Base-by-base conservation (phyloP, 2,797 vertebrate species). In the Morus bassanus region DNA sequence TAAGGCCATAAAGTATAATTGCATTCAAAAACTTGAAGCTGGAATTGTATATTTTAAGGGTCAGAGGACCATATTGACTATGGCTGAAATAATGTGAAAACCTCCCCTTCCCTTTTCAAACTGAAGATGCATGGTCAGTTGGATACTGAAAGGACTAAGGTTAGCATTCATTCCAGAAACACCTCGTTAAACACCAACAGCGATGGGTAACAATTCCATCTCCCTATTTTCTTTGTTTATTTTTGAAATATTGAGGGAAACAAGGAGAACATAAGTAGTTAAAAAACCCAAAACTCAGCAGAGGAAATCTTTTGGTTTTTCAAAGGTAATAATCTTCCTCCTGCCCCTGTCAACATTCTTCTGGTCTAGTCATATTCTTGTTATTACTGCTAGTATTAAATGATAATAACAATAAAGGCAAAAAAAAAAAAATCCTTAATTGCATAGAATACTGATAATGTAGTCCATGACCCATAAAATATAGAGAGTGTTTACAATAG, bases 401-500 rank as follows among this genome's bases (percentile, higher is more conserved):
- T 0, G 0, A 30, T 41, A 56, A 31, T 14, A 77, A 22, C 7
- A 67, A 53, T 17, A 85, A 76, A 41, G 18, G 1, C 4, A 81
- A 86, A 78, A 48, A 53, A 81, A 86, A 78, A 48, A 53, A 9
- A 72, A 8, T 18, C 21, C 11, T 16, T 50, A 30, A 68, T 25
- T 74, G n/a, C 15, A 48, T 43, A 18, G 11, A 74, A 18, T 19
- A 12, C 3, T n/a, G 35, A n/a, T 39, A 10, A 39, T 10, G 4
- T 19, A 31, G 4, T 56, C 28, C 18, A 15, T 39, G 24, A 61
- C 3, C 8, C 30, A 61, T 43, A 43, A 85, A 57, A 31, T 13
- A 19, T 1, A 46, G 8, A 53, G 6, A 0, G 4, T 28, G 4
- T 41, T 13, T 41, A 4, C 31, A 65, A 23, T 1, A 43, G 11